Conservation (phyloP, 2,797 vertebrate genomes). For the Garrulus glandarius region DNA sequence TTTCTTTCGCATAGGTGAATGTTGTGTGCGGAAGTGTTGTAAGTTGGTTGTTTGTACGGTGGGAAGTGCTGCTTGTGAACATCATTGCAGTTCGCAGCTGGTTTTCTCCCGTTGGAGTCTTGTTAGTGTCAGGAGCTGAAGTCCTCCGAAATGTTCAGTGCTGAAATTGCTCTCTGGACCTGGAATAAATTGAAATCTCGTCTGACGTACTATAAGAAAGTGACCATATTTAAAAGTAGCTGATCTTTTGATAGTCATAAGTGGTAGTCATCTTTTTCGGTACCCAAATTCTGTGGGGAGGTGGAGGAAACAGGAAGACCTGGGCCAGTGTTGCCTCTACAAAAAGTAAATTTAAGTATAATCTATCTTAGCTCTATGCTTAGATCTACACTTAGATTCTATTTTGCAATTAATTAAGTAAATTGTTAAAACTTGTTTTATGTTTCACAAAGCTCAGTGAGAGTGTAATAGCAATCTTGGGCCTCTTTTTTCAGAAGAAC, state of each 20-base stretch:
- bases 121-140: not conserved
- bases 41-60: rapidly evolving
- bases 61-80: not conserved
- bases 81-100: not conserved
- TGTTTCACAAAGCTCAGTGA: not conserved
- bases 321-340: not conserved
- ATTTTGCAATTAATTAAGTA: not conserved
- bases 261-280: not conserved
- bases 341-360: not conserved
- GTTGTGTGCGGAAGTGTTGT: not conserved
- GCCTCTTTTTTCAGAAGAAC: not conserved
- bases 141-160: not conserved
- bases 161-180: not conserved
- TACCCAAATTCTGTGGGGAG: rapidly evolving
- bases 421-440: not conserved
- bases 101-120: rapidly evolving
- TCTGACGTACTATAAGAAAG: not conserved
- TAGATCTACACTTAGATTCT: not conserved
- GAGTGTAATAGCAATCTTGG: not conserved
- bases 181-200: not conserved
- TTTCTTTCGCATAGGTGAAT: rapidly evolving
- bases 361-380: not conserved
- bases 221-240: not conserved
- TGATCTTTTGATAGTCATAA: rapidly evolving
- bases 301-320: not conserved